Evolutionary conservation across 1,140 invertebrate species (phyloP).

Genomic region (Aphidius gifuensis): DNA sequence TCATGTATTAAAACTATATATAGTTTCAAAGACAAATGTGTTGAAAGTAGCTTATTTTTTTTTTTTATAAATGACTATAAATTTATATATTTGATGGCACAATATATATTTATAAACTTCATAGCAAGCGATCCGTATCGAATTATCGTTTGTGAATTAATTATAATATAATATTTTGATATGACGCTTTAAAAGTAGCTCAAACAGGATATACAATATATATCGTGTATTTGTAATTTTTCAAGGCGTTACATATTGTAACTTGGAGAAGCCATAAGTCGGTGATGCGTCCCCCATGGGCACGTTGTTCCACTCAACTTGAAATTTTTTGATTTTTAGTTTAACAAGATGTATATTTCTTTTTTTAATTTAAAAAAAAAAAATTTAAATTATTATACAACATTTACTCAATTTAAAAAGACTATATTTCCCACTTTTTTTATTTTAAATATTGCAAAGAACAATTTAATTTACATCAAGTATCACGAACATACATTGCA

Average conservation of each 20-base stretch:
- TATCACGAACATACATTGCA: too few species aligned
- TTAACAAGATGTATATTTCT: neutral
- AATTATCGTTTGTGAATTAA: slow-evolving; percentile 24
- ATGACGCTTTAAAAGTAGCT: slow-evolving; percentile 6
- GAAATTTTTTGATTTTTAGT: slow-evolving; percentile 6
- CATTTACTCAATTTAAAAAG: too few species aligned
- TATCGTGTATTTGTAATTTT: slow-evolving; percentile 22
- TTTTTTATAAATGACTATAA: neutral
- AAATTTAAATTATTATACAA: too few species aligned
- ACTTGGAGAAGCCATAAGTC: slow-evolving; percentile 21
- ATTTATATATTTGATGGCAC: neutral
- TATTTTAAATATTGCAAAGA: too few species aligned
- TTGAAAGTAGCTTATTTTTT: neutral
- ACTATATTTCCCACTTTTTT: too few species aligned
- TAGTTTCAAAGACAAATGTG: neutral
- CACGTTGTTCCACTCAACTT: slow-evolving; percentile 9
- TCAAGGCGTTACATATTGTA: slow-evolving; percentile 17
- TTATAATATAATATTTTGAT: slow-evolving; percentile 19
- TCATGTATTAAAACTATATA: neutral
- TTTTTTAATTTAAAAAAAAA: too few species aligned
- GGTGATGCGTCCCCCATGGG: slow-evolving; percentile 21
- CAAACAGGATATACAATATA: slow-evolving; percentile 8
- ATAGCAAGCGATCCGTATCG: neutral
- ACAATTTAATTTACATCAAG: too few species aligned
- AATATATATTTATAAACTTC: too few species aligned